Conservation (phyloP, 2,113 vertebrate genomes). For the human (Homo sapiens) region DNA sequence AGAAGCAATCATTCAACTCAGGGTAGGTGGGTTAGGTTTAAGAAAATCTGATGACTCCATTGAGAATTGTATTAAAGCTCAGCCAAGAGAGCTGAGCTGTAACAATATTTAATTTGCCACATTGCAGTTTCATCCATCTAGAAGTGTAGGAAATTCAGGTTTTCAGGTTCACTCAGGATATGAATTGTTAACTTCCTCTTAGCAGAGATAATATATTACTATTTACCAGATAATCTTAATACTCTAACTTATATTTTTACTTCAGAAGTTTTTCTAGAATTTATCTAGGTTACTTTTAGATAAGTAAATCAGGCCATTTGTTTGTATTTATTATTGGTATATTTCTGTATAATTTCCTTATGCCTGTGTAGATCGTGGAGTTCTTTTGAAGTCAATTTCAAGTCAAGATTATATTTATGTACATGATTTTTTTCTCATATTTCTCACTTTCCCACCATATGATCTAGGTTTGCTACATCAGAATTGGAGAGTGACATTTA, state of each 20-base stretch:
- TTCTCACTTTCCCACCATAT: not conserved
- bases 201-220: not conserved
- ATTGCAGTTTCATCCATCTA: not conserved
- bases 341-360: not conserved
- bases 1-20: not conserved
- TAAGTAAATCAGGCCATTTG: not conserved
- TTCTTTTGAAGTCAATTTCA: slow-evolving; percentile 22
- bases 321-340: not conserved
- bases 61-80: not conserved
- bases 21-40: not conserved
- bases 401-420: slow-evolving; percentile 26
- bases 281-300: not conserved
- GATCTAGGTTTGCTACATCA: not conserved
- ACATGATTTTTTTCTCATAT: not conserved
- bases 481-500: not conserved
- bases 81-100: not conserved
- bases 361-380: not conserved
- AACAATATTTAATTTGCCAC: slow-evolving; percentile 5
- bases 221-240: not conserved
- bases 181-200: not conserved
- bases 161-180: not conserved
- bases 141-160: not conserved
- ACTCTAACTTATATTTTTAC: not conserved
- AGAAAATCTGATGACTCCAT: not conserved
- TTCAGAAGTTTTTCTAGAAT: slow-evolving; percentile 27